Percentiles rank a stretch among this genome's conserved stretches.
These are phyloP conservation scores for Apis laboriosa DNA, from an alignment of 1,140 invertebrate species.

Conservation along the genomic window DNA sequence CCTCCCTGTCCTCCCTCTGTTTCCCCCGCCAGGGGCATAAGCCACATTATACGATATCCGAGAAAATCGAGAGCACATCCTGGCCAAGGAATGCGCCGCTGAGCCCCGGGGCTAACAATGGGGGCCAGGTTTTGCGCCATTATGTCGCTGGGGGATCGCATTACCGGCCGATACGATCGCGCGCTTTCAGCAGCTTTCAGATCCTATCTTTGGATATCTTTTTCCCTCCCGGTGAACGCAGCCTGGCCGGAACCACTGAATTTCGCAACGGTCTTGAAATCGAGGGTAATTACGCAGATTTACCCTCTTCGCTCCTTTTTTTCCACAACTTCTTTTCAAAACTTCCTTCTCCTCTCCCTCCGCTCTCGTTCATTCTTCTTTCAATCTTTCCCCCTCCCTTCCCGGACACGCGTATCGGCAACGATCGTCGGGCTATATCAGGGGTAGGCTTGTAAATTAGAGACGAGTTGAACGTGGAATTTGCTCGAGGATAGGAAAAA, in stretches of 20 bases:
- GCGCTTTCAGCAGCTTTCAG: constrained; percentile 57
- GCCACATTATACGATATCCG: constrained; percentile 66
- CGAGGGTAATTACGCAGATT: constrained; percentile 48
- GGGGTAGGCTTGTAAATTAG: neutral
- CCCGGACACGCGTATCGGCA: neutral
- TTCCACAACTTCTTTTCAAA: constrained; percentile 1
- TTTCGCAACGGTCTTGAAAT: constrained; percentile 47
- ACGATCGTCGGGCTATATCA: neutral
- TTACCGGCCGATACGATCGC: constrained; percentile 63
- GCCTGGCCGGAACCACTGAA: constrained; percentile 40
- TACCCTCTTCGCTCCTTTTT: constrained; percentile 11
- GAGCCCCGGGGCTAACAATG: constrained; percentile 59
- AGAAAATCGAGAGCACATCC: constrained; percentile 67
- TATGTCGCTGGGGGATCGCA: constrained; percentile 66
- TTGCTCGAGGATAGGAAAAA: neutral
- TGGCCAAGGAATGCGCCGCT: constrained; percentile 54
- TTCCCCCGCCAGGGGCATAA: constrained; percentile 46
- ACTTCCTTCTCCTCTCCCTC: neutral
- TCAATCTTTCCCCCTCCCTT: neutral
- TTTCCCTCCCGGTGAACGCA: constrained; percentile 41
- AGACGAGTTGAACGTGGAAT: neutral
- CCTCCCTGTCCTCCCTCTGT: constrained; percentile 29
- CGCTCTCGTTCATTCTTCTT: neutral
- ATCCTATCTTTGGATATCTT: constrained; percentile 57
- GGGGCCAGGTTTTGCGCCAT: constrained; percentile 64